Evolutionary conservation across 2,797 vertebrate genomes (phyloP).

Genomic region (Podarcis siculus): DNA sequence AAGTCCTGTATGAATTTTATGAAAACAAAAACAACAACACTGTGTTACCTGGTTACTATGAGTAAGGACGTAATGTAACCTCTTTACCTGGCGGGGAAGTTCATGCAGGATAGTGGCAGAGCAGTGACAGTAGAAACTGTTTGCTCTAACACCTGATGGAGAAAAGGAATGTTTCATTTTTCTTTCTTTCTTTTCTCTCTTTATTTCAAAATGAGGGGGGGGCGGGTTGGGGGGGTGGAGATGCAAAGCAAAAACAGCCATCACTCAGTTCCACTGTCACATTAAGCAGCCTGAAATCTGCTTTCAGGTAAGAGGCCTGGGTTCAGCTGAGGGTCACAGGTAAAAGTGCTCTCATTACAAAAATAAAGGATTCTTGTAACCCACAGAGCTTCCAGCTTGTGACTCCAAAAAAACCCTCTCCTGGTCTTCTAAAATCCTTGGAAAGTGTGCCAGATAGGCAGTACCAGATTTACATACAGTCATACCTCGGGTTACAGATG

Average conservation of each 20-base stretch:
- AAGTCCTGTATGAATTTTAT: not conserved
- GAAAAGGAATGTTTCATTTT: not conserved
- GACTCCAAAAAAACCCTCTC: not conserved
- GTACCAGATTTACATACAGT: no score
- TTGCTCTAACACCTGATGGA: not conserved
- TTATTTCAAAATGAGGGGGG: not conserved
- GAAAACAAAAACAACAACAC: no score
- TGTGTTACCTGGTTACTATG: not conserved
- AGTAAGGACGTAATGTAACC: not conserved
- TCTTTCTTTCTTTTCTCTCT: no score
- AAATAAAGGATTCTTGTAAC: not conserved
- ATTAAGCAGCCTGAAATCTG: constrained; percentile 79
- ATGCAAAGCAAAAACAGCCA: constrained; percentile 63
- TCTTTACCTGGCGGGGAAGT: not conserved
- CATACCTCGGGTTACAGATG: no score
- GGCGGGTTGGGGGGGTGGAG: not conserved
- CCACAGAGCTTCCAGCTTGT: not conserved
- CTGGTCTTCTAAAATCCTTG: not conserved
- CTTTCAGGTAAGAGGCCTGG: constrained; percentile 69
- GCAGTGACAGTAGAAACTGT: not conserved
- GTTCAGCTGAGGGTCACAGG: constrained; percentile 78
- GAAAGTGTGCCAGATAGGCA: not conserved
- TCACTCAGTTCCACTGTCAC: constrained; percentile 70
- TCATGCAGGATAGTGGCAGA: not conserved
- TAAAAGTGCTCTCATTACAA: constrained; percentile 28